Evolutionary conservation across 2,888 invertebrate genomes (phyloP), one percentile per base, ranked within the genome.

Genomic region (Cantharis rustica): DNA sequence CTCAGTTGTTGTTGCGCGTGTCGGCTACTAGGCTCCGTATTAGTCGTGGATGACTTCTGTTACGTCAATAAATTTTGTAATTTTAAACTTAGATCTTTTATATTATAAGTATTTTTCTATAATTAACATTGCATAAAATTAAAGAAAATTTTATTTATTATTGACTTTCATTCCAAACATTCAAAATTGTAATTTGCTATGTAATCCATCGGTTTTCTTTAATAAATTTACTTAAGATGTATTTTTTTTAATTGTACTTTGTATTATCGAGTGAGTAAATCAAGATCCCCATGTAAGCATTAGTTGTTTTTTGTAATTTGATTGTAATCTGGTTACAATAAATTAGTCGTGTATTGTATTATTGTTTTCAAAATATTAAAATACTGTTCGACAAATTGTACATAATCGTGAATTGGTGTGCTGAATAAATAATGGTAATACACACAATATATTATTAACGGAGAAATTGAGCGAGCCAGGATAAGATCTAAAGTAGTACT

Each of bases 21-120:
- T n/a, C n/a, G 2, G 0, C 13, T n/a, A 3, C 5, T 13, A 13
- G 31, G 5, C n/a, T 31, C 31, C 5, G 4, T n/a, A 31, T 31
- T 26, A 47, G 47, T 47, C 47, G n/a, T n/a, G n/a, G 47, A n/a
- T 47, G n/a, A 47, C n/a, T 47, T 47, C 47, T 7, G 47, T 47
- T 47, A n/a, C n/a, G n/a, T 47, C 47, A 47, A 47, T n/a, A 47
- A 47, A 47, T 7, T n/a, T 47, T n/a, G 26, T n/a, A 47, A 47
- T n/a, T n/a, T 47, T 47, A n/a, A 47, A 31, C 31, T 13, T 31
- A 31, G 31, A 31, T 31, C 31, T 31, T 31, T 31, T 31, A 31
- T 16, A 16, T 64, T 20, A 64, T 64, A 64, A 66, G 20, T 66
- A 66, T 66, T 66, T 66, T 66, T 66, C 64, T 66, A 66, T 66